Base-by-base conservation (phyloP, 2,888 invertebrate genomes). In the Ferrisia virgata region DNA sequence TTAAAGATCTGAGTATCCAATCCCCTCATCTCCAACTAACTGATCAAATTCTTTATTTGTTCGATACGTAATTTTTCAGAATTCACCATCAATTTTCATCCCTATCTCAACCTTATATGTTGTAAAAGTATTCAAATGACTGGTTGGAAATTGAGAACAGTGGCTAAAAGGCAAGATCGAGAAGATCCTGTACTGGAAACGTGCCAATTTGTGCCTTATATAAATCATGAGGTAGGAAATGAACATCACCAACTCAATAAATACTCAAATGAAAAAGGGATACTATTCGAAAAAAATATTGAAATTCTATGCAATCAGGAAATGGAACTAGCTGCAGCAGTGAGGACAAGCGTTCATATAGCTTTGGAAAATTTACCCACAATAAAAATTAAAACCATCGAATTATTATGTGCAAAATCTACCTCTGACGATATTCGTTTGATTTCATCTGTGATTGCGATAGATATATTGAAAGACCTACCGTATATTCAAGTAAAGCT, bases 291-390 rank as follows among this genome's bases (percentile, higher is more conserved):
- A n/a, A n/a, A n/a, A 36, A 36, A 36, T 36, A 6, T 6, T 36
- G 36, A 36, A 36, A 6, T 36, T 36, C 8, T 36, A n/a, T n/a
- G n/a, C n/a, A n/a, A n/a, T 36, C 36, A 36, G 36, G 8, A 6
- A 36, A 36, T 36, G 36, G 36, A 36, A 3, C 36, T 36, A 6
- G 8, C 36, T 6, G 3, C 22, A 18, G 13, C 28, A 22, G 22
- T 69, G 89, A 94, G n/a, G 91, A 11, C 89, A 89, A 15, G 87
- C 92, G 8, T 36, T 22, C n/a, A 69, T 18, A 69, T 69, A 13
- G 28, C 22, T 25, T 25, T 25, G 28, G 13, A 11, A 28, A 69
- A 22, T 8, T 6, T 8, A 36, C 36, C 36, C 36, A 36, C 8
- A 36, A 3, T 36, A 6, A 36, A 36, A 36, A 36, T 36, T 8